A percentile compares a stretch with the other conserved stretches of the same genome.
Conservation (phyloP, 2,113 vertebrate species). For the Pelmatolapia mariae region DNA sequence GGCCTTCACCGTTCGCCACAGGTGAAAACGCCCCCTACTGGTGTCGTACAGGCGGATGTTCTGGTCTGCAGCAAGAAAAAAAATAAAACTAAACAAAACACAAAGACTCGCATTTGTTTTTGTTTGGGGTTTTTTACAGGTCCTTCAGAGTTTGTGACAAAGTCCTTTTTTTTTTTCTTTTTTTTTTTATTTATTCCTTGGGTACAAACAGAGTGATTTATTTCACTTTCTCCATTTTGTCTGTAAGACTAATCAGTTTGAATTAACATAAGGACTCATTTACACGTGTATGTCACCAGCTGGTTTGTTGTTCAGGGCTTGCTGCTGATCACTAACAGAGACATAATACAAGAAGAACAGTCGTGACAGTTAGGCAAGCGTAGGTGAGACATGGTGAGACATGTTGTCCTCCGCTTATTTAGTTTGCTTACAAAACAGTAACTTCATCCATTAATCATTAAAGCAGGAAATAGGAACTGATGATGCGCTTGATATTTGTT, state of each 20-base stretch:
- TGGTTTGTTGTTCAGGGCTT: neutral
- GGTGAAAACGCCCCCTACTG: conserved; percentile 75
- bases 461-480: neutral
- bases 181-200: fast-evolving
- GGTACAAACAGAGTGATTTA: neutral
- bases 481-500: neutral
- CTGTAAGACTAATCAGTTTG: neutral
- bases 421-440: neutral
- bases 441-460: neutral
- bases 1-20: conserved; percentile 82
- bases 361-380: neutral
- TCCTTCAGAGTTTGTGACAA: neutral
- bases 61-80: conserved; percentile 74
- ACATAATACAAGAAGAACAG: neutral
- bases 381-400: neutral
- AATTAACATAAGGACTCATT: neutral
- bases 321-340: neutral
- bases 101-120: neutral
- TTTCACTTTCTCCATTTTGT: neutral
- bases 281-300: neutral
- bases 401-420: neutral
- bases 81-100: neutral
- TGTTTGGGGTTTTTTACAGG: neutral
- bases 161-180: neutral
- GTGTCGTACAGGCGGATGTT: conserved; percentile 87